These are phyloP conservation scores for Rhinophrynus dorsalis DNA, from an alignment of 2,797 vertebrate genomes.

Conservation along the genomic window DNA sequence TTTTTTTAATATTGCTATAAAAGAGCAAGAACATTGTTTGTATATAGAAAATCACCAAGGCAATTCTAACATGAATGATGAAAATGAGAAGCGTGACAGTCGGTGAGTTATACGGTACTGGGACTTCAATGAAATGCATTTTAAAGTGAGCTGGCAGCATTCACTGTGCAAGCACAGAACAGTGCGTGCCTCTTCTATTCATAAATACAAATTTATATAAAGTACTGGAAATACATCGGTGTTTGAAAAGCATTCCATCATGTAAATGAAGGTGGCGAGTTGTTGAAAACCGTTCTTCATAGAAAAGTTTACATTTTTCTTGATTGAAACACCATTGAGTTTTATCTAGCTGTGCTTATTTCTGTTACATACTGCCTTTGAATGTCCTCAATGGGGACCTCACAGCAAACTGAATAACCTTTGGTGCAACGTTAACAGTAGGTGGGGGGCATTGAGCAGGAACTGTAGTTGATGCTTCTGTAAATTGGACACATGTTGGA, in stretches of 20 bases:
- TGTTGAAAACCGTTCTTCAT: not conserved
- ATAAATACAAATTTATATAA: constrained; percentile 32
- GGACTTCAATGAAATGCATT: constrained; percentile 10
- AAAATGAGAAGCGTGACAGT: constrained; percentile 22
- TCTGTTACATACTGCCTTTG: constrained; percentile 6
- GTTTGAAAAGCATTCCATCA: constrained; percentile 36
- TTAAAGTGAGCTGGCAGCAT: constrained; percentile 2
- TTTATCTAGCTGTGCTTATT: constrained; percentile 36
- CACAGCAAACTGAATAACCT: constrained; percentile 45
- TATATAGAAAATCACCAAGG: not conserved
- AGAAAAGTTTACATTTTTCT: constrained; percentile 30
- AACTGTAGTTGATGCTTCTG: constrained; percentile 4
- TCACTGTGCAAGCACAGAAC: constrained; percentile 8
- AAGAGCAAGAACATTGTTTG: not conserved
- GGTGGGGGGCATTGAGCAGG: constrained; percentile 12
- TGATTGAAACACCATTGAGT: constrained; percentile 15
- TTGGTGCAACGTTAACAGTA: constrained; percentile 30
- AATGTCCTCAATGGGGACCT: constrained; percentile 14
- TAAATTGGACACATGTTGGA: constrained; percentile 4
- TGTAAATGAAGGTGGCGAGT: constrained; percentile 29
- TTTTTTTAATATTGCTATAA: not conserved
- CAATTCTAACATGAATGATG: constrained; percentile 27
- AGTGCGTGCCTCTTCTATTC: not conserved
- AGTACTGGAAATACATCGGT: constrained; percentile 4
- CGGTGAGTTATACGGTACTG: not conserved